These are phyloP conservation scores for Jordanella pulchra DNA, from an alignment of 2,797 vertebrate species.

Conservation along the genomic window DNA sequence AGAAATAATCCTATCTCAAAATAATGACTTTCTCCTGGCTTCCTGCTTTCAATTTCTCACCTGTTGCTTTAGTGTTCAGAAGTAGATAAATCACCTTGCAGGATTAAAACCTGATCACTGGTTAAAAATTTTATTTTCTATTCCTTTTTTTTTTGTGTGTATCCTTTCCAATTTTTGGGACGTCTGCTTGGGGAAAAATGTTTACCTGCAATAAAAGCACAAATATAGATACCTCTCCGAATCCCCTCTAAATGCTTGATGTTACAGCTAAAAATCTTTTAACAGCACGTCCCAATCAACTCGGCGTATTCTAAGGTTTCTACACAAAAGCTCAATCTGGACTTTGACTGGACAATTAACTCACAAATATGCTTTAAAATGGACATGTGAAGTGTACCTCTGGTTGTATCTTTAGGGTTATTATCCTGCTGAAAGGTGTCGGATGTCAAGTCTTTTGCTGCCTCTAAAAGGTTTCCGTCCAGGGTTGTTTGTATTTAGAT, in stretches of 20 bases:
- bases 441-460: too few relatives aligned
- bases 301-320: not conserved
- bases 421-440: too few relatives aligned
- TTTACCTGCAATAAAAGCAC: too few relatives aligned
- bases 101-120: not conserved
- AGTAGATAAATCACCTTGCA: not conserved
- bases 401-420: too few relatives aligned
- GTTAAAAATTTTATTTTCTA: not conserved
- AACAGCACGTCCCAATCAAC: too few relatives aligned
- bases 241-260: too few relatives aligned
- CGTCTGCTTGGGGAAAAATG: not conserved
- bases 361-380: too few relatives aligned
- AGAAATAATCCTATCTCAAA: not conserved
- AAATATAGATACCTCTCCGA: too few relatives aligned
- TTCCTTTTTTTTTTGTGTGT: constrained; percentile 14
- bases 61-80: constrained; percentile 14
- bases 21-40: not conserved
- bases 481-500: too few relatives aligned
- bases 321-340: not conserved
- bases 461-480: too few relatives aligned
- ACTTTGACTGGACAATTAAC: not conserved
- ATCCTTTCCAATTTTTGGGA: not conserved
- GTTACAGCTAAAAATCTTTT: too few relatives aligned
- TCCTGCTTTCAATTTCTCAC: constrained; percentile 16
- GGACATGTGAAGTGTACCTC: too few relatives aligned